phyloP scores from a whole-genome alignment of 35 echinoderm and acorn worm species.

The Amphiura filiformis region DNA sequence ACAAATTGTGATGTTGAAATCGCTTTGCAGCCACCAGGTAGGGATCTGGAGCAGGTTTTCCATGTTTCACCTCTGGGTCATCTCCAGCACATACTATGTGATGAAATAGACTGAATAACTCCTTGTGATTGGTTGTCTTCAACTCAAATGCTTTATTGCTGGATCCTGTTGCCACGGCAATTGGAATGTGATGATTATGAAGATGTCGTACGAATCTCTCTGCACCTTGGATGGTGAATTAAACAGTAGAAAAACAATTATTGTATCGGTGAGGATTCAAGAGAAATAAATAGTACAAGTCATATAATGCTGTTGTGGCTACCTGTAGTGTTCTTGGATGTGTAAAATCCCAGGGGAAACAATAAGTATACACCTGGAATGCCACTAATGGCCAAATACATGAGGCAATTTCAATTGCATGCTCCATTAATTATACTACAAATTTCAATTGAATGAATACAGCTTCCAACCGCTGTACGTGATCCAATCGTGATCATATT shows the following conservation, averaged over 20 bases:
- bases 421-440: too few species aligned
- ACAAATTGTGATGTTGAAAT: slow-evolving; percentile 51
- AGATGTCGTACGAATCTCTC: slow-evolving; percentile 88
- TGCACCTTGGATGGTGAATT: slow-evolving; percentile 39
- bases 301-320: too few species aligned
- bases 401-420: too few species aligned
- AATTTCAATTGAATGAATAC: too few species aligned
- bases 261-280: too few species aligned
- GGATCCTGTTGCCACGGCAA: slow-evolving; percentile 86
- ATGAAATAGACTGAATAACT: slow-evolving; percentile 93
- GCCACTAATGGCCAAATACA: too few species aligned
- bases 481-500: too few species aligned
- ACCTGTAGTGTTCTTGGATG: too few species aligned
- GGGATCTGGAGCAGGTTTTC: slow-evolving; percentile 85
- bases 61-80: slow-evolving; percentile 80
- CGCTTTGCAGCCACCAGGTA: slow-evolving; percentile 58
- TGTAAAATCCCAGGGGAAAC: too few species aligned
- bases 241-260: neutral
- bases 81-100: slow-evolving; percentile 86
- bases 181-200: slow-evolving; percentile 74
- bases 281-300: too few species aligned
- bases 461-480: too few species aligned
- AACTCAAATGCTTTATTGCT: slow-evolving; percentile 41
- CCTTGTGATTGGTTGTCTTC: slow-evolving; percentile 71
- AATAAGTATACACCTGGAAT: too few species aligned